phyloP scores from a whole-genome alignment of 2,888 invertebrate species.

The Rambutsinella grinnellia region DNA sequence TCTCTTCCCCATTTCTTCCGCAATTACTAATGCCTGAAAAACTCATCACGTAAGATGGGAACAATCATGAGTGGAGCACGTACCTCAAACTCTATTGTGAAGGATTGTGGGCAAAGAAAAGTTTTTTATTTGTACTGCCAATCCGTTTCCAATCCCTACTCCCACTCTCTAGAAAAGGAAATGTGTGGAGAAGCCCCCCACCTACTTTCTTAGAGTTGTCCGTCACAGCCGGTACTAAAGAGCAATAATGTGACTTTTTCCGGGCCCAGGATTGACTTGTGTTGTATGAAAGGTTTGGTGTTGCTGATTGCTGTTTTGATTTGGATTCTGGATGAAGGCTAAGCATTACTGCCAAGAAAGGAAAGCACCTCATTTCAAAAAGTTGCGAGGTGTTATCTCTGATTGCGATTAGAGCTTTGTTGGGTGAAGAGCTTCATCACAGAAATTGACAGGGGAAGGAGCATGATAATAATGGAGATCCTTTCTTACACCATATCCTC shows the following conservation, averaged over 20 bases:
- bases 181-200: not conserved
- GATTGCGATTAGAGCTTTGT: not conserved
- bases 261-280: not conserved
- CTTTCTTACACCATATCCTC: too few relatives aligned
- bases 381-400: not conserved
- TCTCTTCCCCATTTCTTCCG: constrained; percentile 17
- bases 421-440: not conserved
- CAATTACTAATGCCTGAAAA: constrained; percentile 37
- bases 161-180: not conserved
- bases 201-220: constrained; percentile 26
- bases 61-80: constrained; percentile 44
- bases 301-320: constrained; percentile 47
- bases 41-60: constrained; percentile 51
- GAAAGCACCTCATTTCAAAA: constrained; percentile 37
- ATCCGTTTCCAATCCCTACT: too few relatives aligned
- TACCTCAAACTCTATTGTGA: constrained; percentile 11
- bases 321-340: constrained; percentile 39
- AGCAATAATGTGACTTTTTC: constrained; percentile 30
- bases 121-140: constrained; percentile 6
- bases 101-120: not conserved
- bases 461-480: constrained; percentile 28
- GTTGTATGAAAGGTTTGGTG: constrained; percentile 6
- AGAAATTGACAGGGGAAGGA: constrained; percentile 33
- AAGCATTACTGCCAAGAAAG: constrained; percentile 48
- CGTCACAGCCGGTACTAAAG: constrained; percentile 46